A percentile compares a stretch with the other conserved stretches of the same genome.
These are phyloP conservation scores for Adineta ricciae DNA, from an alignment of 2,888 invertebrate species.

Conservation along the genomic window DNA sequence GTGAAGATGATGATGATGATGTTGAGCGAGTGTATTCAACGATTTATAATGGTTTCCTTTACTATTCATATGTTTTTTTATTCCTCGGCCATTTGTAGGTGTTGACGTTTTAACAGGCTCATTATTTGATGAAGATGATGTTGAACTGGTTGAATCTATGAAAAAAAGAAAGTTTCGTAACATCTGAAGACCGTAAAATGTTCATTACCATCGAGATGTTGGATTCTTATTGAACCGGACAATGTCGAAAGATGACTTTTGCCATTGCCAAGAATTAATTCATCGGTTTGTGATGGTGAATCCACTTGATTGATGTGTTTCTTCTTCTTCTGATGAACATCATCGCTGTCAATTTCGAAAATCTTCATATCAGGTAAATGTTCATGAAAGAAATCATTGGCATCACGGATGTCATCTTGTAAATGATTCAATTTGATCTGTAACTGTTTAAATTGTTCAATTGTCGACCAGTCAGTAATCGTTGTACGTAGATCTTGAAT, in stretches of 20 bases:
- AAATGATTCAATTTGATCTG: slow-evolving; percentile 1
- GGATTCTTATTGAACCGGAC: not conserved
- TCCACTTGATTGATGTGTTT: too few species aligned
- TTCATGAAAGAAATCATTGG: not conserved
- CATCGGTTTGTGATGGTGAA: not conserved
- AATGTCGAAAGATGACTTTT: not conserved
- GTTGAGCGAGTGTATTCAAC: not conserved
- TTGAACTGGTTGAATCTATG: not conserved
- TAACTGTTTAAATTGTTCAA: slow-evolving; percentile 21
- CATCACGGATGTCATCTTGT: not conserved
- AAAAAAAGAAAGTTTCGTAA: not conserved
- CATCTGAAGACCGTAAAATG: too few species aligned
- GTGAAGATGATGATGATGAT: not conserved
- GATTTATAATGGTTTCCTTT: not conserved
- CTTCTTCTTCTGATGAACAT: too few species aligned
- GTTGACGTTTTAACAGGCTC: not conserved
- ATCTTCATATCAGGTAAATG: not conserved
- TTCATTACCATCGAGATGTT: not conserved
- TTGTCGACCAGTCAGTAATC: not conserved
- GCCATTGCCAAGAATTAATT: not conserved
- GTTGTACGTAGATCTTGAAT: not conserved
- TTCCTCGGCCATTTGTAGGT: not conserved
- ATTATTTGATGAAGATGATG: not conserved
- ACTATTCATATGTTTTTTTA: not conserved
- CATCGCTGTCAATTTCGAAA: not conserved